Conservation (phyloP, 2,888 invertebrate genomes). For the Celastrina argiolus region DNA sequence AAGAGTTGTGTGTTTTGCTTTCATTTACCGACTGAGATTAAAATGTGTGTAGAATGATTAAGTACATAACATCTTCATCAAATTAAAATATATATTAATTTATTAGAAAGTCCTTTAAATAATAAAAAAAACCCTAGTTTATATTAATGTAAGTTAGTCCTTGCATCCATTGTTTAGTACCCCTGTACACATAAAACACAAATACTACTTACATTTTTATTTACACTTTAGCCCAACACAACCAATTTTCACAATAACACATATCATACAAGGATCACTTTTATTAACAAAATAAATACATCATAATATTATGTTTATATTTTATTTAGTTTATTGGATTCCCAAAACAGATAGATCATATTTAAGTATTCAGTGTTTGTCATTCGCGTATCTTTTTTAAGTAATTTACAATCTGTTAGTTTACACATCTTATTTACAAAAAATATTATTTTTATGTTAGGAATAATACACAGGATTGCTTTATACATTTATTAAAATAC, state of each 20-base stretch:
- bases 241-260: neutral
- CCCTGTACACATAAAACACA: constrained; percentile 26
- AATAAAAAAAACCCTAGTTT: neutral
- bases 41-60: too few species aligned
- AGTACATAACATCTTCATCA: too few species aligned
- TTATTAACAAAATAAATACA: neutral
- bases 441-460: neutral
- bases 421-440: neutral
- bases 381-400: neutral
- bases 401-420: neutral
- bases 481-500: constrained; percentile 18
- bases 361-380: neutral
- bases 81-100: too few species aligned
- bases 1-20: too few species aligned
- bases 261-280: neutral
- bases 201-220: constrained; percentile 20
- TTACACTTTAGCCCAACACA: neutral
- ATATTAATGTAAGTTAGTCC: constrained; percentile 21
- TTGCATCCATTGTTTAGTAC: constrained; percentile 29
- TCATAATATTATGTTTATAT: too few species aligned
- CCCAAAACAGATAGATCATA: neutral
- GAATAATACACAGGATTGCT: constrained; percentile 1
- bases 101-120: neutral
- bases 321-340: neutral
- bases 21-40: too few species aligned